Percentiles rank a stretch among this genome's conserved stretches.
Evolutionary conservation across 1,140 invertebrate genomes (phyloP).

Genomic region (Catajapyx aquilonaris): DNA sequence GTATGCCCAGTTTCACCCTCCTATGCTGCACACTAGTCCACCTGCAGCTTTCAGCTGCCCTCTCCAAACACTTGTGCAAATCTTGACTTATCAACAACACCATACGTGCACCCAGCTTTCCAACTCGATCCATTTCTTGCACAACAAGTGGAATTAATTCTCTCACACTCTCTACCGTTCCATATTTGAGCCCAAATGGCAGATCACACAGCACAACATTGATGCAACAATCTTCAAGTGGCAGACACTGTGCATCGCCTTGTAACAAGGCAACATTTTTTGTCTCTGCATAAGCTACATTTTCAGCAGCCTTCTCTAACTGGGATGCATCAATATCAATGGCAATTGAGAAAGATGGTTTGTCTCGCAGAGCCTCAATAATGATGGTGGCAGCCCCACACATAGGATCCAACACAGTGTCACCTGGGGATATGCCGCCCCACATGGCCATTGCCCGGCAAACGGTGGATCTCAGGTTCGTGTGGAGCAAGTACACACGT

Average conservation of each 20-base stretch:
- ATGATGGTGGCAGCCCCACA: slow-evolving; percentile 10
- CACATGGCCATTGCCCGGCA: slow-evolving; percentile 6
- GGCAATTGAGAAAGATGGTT: too few relatives aligned
- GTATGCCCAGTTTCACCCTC: background rate
- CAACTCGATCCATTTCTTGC: slow-evolving; percentile 3
- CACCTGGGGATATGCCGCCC: slow-evolving; percentile 1
- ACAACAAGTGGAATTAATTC: slow-evolving; percentile 1
- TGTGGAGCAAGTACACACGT: slow-evolving; percentile 6
- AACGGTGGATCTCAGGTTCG: slow-evolving; percentile 8
- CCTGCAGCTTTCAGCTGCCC: background rate
- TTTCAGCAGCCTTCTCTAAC: slow-evolving; percentile 7
- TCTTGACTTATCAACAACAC: slow-evolving; percentile 7
- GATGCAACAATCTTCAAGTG: slow-evolving; percentile 3
- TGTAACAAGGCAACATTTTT: slow-evolving; percentile 1
- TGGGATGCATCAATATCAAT: slow-evolving; percentile 6
- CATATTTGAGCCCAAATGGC: slow-evolving; percentile 9
- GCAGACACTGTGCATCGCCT: slow-evolving; percentile 3
- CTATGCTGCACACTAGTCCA: background rate
- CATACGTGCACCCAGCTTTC: slow-evolving; percentile 2
- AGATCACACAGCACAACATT: slow-evolving; percentile 8
- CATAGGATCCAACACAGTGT: slow-evolving; percentile 9
- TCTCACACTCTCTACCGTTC: background rate
- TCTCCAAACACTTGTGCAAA: background rate
- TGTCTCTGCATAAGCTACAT: background rate
- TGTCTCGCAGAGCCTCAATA: too few relatives aligned